Base-by-base conservation (phyloP, 2,797 vertebrate genomes). In the Manis crassicaudata region DNA sequence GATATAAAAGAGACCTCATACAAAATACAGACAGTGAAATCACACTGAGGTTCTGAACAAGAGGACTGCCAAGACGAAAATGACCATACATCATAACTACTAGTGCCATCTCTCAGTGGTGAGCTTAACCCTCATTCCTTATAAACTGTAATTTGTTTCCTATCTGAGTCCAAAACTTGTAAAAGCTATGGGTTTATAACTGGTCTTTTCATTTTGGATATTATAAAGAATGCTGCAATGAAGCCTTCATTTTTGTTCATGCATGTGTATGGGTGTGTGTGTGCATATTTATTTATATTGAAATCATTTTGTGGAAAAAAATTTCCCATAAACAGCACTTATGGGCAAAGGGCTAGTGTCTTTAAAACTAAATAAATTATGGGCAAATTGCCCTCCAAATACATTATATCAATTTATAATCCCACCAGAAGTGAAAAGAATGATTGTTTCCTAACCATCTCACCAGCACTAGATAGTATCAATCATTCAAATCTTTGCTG, bases 301-400 rank as follows among this genome's bases (percentile, higher is more conserved):
- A 2, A 67, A 81, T 75, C 2, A 0, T 52, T 95, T 80, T 80
- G 18, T 43, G 7, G 7, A 23, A 52, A 76, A 58, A 92, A 43
- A 43, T 5, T 4, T 83, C 25, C 43, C 58, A 65, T 6, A 52
- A 63, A 5, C 21, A 43, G 10, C 32, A 67, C 10, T 87, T 75
- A 35, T 0, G 29, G 13, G 50, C 9, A 82, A 96, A 90, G 46
- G 4, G 23, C 23, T 86, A 73, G 0, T 46, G 40, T 27, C 27
- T 93, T 75, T 87, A 88, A 96, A 81, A 76, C 72, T 72, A 72
- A 90, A 56, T 91, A 56, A 68, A 91, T 65, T 25, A 65, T 85
- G 32, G 32, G 32, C 11, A 93, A 70, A 52, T 76, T 84, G 3
- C 13, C 6, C n/a, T 58, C 23, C 17, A 75, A 65, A 46, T 75